Evolutionary conservation across 1,140 invertebrate genomes (phyloP).

Genomic region (Araneus ventricosus): DNA sequence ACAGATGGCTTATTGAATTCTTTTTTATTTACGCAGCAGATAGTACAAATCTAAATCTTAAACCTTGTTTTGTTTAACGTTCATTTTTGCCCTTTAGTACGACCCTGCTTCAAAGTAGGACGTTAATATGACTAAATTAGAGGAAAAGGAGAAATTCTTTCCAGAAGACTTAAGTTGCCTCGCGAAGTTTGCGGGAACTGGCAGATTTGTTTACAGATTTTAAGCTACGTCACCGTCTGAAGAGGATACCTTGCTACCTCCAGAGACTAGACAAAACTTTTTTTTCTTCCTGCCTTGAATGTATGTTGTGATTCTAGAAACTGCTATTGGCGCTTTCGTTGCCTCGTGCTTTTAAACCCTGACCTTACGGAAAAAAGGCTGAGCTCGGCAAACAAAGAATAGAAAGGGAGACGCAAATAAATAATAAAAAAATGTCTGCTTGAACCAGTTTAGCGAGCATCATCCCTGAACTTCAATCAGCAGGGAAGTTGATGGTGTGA

Average conservation of each 20-base stretch:
- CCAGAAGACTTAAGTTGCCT: too few species aligned
- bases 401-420: neutral
- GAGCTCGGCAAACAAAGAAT: neutral
- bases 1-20: too few species aligned
- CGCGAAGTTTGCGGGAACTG: too few species aligned
- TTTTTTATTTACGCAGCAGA: too few species aligned
- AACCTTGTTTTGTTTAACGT: too few species aligned
- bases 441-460: constrained; percentile 30
- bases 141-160: too few species aligned
- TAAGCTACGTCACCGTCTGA: neutral
- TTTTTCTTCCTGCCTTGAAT: neutral
- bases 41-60: too few species aligned
- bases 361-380: constrained; percentile 29
- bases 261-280: neutral
- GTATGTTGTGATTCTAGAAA: neutral
- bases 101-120: too few species aligned
- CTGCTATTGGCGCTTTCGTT: neutral
- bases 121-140: too few species aligned
- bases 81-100: too few species aligned
- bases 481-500: neutral
- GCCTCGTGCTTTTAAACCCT: constrained; percentile 17
- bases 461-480: constrained; percentile 32
- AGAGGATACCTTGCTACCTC: neutral
- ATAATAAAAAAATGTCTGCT: neutral
- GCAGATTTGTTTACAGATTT: too few species aligned